Evolutionary conservation across 2,113 vertebrate species (phyloP).

Genomic region (Caretta caretta): DNA sequence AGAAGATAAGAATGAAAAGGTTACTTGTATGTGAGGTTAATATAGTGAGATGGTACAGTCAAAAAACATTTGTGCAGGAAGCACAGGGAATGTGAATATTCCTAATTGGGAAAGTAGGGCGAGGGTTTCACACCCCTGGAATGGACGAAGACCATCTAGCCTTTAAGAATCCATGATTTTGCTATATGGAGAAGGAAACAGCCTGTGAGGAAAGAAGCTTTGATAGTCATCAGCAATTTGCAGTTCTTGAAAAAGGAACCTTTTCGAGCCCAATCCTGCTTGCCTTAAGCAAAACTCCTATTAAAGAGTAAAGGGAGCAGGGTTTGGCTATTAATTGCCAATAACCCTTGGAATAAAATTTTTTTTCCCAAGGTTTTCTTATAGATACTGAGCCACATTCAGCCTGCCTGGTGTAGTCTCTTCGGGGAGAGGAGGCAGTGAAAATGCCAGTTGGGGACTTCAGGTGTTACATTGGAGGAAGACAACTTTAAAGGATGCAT

Average conservation of each 20-base stretch:
- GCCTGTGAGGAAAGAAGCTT: not conserved
- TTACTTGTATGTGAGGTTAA: not conserved
- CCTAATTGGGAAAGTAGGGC: not conserved
- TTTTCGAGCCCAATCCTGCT: not conserved
- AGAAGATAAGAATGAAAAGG: not conserved
- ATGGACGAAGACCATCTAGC: not conserved
- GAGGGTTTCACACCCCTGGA: not conserved
- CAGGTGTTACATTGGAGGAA: not conserved
- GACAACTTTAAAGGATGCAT: not conserved
- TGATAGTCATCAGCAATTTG: not conserved
- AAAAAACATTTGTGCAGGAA: not conserved
- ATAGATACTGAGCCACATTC: not conserved
- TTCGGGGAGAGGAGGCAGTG: not conserved
- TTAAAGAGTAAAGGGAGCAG: not conserved
- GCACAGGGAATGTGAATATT: not conserved
- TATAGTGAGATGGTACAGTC: not conserved
- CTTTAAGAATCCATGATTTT: not conserved
- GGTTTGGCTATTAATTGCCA: not conserved
- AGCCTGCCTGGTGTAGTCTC: not conserved
- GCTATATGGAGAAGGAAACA: not conserved
- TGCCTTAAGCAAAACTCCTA: not conserved
- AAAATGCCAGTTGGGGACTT: not conserved
- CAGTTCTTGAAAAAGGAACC: not conserved
- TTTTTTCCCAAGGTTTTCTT: not conserved
- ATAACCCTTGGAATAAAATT: not conserved